Base-by-base conservation (phyloP, 2,113 vertebrate species). In the Symphodus melops region DNA sequence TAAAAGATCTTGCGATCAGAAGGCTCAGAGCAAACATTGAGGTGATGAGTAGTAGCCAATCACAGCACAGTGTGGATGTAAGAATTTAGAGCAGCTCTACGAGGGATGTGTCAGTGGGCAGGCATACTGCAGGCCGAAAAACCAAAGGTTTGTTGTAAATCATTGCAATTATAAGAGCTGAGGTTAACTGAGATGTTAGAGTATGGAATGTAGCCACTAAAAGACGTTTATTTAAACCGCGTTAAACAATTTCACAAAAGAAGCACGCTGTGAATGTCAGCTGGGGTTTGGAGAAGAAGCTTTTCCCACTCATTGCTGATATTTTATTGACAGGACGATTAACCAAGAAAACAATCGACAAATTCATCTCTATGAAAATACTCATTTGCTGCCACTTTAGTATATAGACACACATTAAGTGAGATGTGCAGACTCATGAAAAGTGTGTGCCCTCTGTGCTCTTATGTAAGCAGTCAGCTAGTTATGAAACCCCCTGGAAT, bases 391-490 rank as follows among this genome's bases (percentile, higher is more conserved):
- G 25, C 7, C 0, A 0, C 13, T 5, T 11, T 19, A 39, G 44
- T 46, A 46, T 33, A 2, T 42, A 41, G 33, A 58, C 10, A 63
- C 36, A 64, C 37, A n/a, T 41, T 75, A 48, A 48, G 46, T 17
- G 11, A 37, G 49, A 57, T 44, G n/a, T 69, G 25, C 49, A 33
- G 17, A 28, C 19, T 42, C 61, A 67, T 66, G 17, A 56, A 75
- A 46, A 13, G 5, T 19, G n/a, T 68, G 42, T 14, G 7, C 23
- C 64, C 23, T 55, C 54, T 13, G 9, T 39, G 13, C 14, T 51
- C 56, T 75, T 60, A 71, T 73, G 79, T 68, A 72, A 83, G 63
- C 79, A 77, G 60, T 51, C 14, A 62, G 46, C 51, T 55, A 39
- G 53, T 68, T 72, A 72, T 83, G 60, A 82, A 76, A 69, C 61